These are phyloP conservation scores for Lomographa bimaculata DNA, from an alignment of 2,888 invertebrate genomes.

Conservation along the genomic window DNA sequence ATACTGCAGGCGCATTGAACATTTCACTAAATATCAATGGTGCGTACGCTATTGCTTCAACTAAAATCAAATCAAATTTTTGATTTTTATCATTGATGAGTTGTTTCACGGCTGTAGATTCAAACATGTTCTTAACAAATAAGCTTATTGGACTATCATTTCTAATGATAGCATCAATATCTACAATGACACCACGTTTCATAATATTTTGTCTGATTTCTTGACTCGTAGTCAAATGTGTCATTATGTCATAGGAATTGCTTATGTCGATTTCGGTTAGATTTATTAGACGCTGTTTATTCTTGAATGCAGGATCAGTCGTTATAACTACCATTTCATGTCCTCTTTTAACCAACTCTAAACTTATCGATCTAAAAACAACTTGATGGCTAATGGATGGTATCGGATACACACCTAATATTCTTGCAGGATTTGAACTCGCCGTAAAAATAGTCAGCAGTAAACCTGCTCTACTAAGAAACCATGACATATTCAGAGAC, in stretches of 20 bases:
- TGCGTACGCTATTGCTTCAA: conserved; percentile 35
- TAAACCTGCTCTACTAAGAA: too few relatives aligned
- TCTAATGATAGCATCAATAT: neutral
- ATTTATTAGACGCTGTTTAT: conserved; percentile 37
- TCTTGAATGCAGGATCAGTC: conserved; percentile 44
- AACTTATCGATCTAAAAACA: conserved; percentile 48
- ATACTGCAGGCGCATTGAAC: conserved; percentile 40
- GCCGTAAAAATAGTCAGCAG: too few relatives aligned
- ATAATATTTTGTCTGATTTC: neutral
- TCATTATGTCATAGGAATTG: conserved; percentile 25
- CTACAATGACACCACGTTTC: conserved; percentile 32
- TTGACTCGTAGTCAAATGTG: neutral
- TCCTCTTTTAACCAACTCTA: conserved; percentile 54
- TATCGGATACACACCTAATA: conserved; percentile 51
- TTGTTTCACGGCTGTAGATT: too few relatives aligned
- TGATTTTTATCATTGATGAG: conserved; percentile 24
- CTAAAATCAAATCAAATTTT: conserved; percentile 44
- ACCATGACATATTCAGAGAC: too few relatives aligned
- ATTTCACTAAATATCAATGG: conserved; percentile 38
- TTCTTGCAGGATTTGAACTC: conserved; percentile 39
- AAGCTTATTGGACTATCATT: too few relatives aligned
- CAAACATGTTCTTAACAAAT: too few relatives aligned
- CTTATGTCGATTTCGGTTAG: conserved; percentile 54
- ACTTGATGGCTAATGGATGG: conserved; percentile 65
- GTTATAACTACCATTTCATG: conserved; percentile 58